Percentiles rank a stretch among this genome's conserved stretches.
phyloP scores from a whole-genome alignment of 2,797 vertebrate genomes.

The Chromobotia macracanthus region DNA sequence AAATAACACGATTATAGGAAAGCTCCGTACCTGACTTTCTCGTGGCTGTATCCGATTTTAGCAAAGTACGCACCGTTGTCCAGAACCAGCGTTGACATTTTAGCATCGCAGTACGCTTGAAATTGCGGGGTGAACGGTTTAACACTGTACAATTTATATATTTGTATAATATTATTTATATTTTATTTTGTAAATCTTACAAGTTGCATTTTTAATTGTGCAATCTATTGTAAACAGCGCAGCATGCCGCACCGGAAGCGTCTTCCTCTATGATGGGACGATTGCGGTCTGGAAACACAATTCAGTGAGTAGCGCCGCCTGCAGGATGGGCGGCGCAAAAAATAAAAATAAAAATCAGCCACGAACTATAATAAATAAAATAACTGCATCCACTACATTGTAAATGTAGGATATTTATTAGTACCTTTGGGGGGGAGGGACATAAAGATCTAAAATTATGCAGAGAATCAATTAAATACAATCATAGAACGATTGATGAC shows the following conservation, averaged over 20 bases:
- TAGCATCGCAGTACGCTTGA: background rate
- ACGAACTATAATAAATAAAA: no score
- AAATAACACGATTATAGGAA: background rate
- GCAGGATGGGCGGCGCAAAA: background rate
- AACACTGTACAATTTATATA: no score
- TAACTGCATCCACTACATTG: background rate
- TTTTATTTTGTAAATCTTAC: background rate
- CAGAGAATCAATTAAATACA: conserved; percentile 31
- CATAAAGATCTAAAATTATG: conserved; percentile 15
- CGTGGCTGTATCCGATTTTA: conserved; percentile 92
- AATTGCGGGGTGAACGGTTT: no score
- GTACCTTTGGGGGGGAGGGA: conserved; percentile 36
- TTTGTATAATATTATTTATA: no score
- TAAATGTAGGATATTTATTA: conserved; percentile 54
- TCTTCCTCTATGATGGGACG: background rate
- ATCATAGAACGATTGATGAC: conserved; percentile 17
- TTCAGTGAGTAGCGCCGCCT: background rate
- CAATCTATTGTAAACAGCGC: background rate
- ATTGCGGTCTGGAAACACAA: no score
- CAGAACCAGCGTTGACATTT: conserved; percentile 90
- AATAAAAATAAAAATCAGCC: background rate
- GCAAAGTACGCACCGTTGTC: conserved; percentile 94
- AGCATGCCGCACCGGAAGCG: background rate
- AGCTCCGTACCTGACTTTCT: conserved; percentile 84
- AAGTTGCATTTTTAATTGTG: background rate